phyloP scores from a whole-genome alignment of 2,113 vertebrate species.

The Ictidomys tridecemlineatus region DNA sequence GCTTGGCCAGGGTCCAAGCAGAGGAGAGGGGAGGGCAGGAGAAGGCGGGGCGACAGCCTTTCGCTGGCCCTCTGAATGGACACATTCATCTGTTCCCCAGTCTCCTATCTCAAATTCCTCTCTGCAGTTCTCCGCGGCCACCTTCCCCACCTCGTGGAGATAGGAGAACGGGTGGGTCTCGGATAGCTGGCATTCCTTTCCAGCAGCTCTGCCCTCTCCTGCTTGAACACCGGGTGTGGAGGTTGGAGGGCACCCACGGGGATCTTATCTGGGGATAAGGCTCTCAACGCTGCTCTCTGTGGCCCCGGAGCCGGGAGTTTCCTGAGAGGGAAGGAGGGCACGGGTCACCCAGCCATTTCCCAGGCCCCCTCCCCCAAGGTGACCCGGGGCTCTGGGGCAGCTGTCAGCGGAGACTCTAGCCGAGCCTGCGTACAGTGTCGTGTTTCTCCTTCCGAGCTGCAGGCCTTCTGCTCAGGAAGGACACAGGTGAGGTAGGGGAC shows the following conservation, averaged over 20 bases:
- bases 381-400: neutral
- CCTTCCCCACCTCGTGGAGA: slow-evolving; percentile 49
- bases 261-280: slow-evolving; percentile 67
- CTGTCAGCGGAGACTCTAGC: neutral
- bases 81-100: slow-evolving; percentile 27
- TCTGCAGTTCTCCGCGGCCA: slow-evolving; percentile 26
- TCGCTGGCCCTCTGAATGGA: neutral
- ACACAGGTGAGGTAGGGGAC: neutral
- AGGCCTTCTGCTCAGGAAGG: slow-evolving; percentile 12
- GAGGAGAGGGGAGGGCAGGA: neutral
- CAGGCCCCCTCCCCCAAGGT: slow-evolving; percentile 29
- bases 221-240: slow-evolving; percentile 49
- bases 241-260: slow-evolving; percentile 58
- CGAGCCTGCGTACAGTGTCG: neutral
- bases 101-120: slow-evolving; percentile 37
- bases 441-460: neutral
- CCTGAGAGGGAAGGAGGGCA: neutral
- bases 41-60: neutral
- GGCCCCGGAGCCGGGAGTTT: neutral
- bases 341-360: slow-evolving; percentile 66
- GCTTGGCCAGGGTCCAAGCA: neutral
- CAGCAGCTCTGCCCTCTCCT: neutral
- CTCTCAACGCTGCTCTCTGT: slow-evolving; percentile 32
- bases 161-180: neutral
- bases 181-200: slow-evolving; percentile 68